Evolutionary conservation across 2,797 vertebrate species (phyloP).

Genomic region (Enteromius argenteus): DNA sequence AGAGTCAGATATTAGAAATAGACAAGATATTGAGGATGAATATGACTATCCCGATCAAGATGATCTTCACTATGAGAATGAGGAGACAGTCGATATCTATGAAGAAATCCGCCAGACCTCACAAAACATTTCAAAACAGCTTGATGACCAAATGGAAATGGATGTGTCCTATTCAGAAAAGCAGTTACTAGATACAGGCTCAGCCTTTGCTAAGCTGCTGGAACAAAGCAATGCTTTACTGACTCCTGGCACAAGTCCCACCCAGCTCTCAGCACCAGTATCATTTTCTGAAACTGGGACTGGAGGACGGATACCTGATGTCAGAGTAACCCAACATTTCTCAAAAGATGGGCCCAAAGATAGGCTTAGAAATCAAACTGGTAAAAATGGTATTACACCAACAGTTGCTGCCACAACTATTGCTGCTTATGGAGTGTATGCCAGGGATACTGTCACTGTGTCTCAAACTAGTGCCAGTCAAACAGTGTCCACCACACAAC

Average conservation of each 20-base stretch:
- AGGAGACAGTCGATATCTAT: slow-evolving; percentile 83
- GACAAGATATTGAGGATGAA: slow-evolving; percentile 86
- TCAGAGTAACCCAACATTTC: slow-evolving; percentile 95
- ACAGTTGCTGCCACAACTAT: slow-evolving; percentile 78
- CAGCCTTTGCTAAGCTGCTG: slow-evolving; percentile 89
- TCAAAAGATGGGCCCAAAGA: slow-evolving; percentile 90
- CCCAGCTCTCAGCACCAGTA: slow-evolving; percentile 92
- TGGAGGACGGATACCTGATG: slow-evolving; percentile 85
- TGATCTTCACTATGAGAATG: slow-evolving; percentile 79
- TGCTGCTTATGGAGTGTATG: slow-evolving; percentile 82
- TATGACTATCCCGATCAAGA: slow-evolving; percentile 79
- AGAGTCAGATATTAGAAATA: slow-evolving; percentile 78
- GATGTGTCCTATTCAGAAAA: slow-evolving; percentile 84
- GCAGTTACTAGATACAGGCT: slow-evolving; percentile 90
- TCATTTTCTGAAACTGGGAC: slow-evolving; percentile 88
- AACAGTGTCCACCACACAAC: slow-evolving; percentile 73
- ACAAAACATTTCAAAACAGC: slow-evolving; percentile 83
- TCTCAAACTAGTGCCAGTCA: slow-evolving; percentile 78
- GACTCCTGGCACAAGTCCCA: slow-evolving; percentile 97
- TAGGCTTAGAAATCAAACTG: slow-evolving; percentile 81
- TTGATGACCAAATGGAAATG: slow-evolving; percentile 80
- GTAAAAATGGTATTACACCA: slow-evolving; percentile 82
- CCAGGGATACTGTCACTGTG: slow-evolving; percentile 79
- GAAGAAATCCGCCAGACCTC: slow-evolving; percentile 92
- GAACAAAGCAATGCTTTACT: slow-evolving; percentile 93